These are phyloP conservation scores for Clusia tigrina DNA, from an alignment of 2,888 invertebrate genomes.

Conservation along the genomic window DNA sequence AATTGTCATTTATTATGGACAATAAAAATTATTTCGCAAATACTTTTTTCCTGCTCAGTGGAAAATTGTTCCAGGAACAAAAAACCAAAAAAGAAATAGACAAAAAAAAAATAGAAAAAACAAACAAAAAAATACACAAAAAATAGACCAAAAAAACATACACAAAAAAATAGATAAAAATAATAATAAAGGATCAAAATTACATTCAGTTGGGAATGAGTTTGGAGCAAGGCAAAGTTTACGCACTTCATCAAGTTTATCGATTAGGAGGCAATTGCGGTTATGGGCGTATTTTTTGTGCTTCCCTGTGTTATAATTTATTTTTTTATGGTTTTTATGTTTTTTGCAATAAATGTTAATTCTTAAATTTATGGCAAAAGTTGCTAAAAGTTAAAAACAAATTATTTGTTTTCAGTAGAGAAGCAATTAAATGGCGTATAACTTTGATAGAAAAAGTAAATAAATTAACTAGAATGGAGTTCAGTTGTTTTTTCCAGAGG, in stretches of 20 bases:
- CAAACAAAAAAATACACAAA: not conserved
- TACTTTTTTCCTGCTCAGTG: not conserved
- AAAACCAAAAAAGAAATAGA: constrained; percentile 9
- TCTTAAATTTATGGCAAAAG: no score
- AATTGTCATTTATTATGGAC: constrained; percentile 32
- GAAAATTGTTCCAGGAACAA: no score
- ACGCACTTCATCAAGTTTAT: constrained; percentile 35
- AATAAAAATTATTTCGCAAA: constrained; percentile 21
- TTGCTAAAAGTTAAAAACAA: no score
- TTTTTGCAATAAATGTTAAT: no score
- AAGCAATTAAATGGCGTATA: no score
- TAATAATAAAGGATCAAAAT: no score
- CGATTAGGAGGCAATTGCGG: constrained; percentile 29
- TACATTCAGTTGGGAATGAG: not conserved
- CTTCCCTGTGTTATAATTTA: not conserved
- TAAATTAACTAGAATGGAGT: no score
- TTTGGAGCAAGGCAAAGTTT: not conserved
- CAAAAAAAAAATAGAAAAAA: constrained; percentile 9
- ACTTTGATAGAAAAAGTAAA: no score
- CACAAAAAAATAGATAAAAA: no score
- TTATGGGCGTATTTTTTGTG: constrained; percentile 13
- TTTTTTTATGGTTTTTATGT: not conserved
- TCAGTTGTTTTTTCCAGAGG: no score
- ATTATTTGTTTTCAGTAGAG: no score
- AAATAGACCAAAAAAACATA: no score